These are phyloP conservation scores for Phyllopteryx taeniolatus DNA, from an alignment of 2,113 vertebrate species.

Conservation along the genomic window DNA sequence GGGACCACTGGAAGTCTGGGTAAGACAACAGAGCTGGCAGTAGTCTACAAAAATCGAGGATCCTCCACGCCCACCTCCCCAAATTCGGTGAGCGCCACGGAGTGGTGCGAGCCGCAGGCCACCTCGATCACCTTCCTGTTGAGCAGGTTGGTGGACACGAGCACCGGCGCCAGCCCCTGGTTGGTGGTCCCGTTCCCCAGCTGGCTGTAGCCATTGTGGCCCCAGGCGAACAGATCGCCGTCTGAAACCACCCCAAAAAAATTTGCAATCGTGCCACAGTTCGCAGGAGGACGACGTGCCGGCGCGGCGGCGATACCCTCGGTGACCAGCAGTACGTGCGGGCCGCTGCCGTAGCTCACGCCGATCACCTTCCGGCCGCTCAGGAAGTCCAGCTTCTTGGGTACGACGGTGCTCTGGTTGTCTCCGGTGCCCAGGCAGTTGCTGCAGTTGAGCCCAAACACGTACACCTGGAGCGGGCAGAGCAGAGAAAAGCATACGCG, in stretches of 20 bases:
- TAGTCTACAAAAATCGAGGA: no score
- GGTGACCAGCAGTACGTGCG: slow-evolving; percentile 88
- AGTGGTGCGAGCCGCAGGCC: slow-evolving; percentile 96
- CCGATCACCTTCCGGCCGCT: slow-evolving; percentile 91
- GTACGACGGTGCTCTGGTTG: slow-evolving; percentile 88
- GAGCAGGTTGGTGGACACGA: slow-evolving; percentile 87
- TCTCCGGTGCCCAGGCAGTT: slow-evolving; percentile 96
- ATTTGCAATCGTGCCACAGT: not conserved
- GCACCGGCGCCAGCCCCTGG: slow-evolving; percentile 84
- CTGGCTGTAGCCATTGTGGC: slow-evolving; percentile 96
- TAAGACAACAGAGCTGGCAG: not conserved
- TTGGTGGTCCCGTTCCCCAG: slow-evolving; percentile 93
- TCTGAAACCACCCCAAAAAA: slow-evolving; percentile 76
- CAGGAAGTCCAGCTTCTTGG: slow-evolving; percentile 90
- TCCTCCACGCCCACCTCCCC: slow-evolving; percentile 83
- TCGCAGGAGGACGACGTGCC: slow-evolving; percentile 6
- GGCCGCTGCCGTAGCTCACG: slow-evolving; percentile 93
- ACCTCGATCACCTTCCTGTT: slow-evolving; percentile 88
- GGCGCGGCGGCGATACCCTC: slow-evolving; percentile 76
- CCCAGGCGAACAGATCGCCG: slow-evolving; percentile 93
- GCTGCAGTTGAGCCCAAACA: slow-evolving; percentile 93
- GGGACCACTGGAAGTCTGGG: no score
- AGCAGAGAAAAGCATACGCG: not conserved
- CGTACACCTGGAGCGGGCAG: slow-evolving; percentile 78
- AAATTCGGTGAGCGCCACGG: slow-evolving; percentile 85